Base-by-base conservation (phyloP, 2,888 invertebrate genomes). In the Scrobipalpa atriplicella region DNA sequence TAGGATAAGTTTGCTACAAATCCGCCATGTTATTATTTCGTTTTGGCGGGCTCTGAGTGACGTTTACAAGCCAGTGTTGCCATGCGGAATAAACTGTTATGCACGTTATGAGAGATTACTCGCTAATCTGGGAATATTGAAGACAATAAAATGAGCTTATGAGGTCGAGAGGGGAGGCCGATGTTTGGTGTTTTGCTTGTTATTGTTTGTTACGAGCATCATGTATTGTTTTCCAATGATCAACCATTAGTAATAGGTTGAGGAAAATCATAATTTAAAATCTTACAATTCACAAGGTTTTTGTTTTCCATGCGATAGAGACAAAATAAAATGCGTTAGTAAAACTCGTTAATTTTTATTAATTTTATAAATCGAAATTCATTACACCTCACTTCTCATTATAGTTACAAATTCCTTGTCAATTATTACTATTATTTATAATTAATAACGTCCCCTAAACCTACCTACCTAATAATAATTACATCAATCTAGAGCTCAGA, bases 331-430 rank as follows among this genome's bases (percentile, higher is more conserved):
- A 66, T 19, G 41, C 63, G 61, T 19, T n/a, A 43, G 71, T 90
- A 87, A 91, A 92, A 92, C 91, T 91, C 91, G 85, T 90, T 87
- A 90, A 90, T 90, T 91, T 89, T 92, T 92, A 92, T 91, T 91
- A 87, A 88, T 90, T 91, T 91, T 91, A 91, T 91, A 92, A 92
- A 92, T 92, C 83, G 90, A 91, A 92, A 90, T 89, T 91, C 87
- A 90, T 90, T 90, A 91, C 90, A 91, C 85, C 87, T 84, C 82
- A 80, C 82, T 80, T 81, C 84, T 85, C 85, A 77, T 83, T 86
- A 89, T 90, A 90, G 81, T 92, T 92, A 92, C 92, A 92, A 92
- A 92, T 92, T 90, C 92, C 91, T 87, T 90, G 81, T 84, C 83
- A 81, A 81, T 85, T 88, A 87, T 79, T 83, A 85, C 79, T 82